These are phyloP conservation scores for Calliphora vomitoria DNA, from an alignment of 2,888 invertebrate genomes.

Conservation along the genomic window DNA sequence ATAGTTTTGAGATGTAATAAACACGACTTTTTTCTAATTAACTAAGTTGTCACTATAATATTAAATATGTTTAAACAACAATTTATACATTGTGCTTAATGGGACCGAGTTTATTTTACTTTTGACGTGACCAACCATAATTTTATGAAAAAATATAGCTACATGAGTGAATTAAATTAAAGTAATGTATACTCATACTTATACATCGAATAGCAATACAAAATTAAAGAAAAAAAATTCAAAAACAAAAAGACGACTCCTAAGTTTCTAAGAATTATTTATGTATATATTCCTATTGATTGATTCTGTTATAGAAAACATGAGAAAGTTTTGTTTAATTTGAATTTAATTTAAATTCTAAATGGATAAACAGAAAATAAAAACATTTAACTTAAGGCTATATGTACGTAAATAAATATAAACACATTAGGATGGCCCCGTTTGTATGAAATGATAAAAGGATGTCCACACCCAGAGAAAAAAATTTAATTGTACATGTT, in stretches of 20 bases:
- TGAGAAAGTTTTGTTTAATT: slow-evolving; percentile 3
- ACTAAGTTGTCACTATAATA: slow-evolving; percentile 4
- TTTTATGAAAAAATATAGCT: no score
- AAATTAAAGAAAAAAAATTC: no score
- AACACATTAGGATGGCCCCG: no score
- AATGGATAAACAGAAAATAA: not conserved
- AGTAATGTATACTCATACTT: no score
- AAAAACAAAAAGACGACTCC: no score
- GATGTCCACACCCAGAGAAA: no score
- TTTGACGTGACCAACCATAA: no score
- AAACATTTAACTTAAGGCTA: not conserved
- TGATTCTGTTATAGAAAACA: not conserved
- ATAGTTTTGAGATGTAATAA: not conserved
- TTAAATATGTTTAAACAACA: not conserved
- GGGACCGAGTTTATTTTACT: not conserved
- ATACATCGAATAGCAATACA: no score
- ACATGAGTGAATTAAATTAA: no score
- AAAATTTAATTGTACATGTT: no score
- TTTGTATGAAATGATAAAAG: no score
- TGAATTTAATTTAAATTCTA: not conserved
- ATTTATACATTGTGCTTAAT: not conserved
- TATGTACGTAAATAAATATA: not conserved
- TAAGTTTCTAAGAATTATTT: not conserved
- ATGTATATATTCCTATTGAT: slow-evolving; percentile 5
- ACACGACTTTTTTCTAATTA: slow-evolving; percentile 26